phyloP scores from a whole-genome alignment of 1,140 invertebrate species.

The Oscheius sp. region DNA sequence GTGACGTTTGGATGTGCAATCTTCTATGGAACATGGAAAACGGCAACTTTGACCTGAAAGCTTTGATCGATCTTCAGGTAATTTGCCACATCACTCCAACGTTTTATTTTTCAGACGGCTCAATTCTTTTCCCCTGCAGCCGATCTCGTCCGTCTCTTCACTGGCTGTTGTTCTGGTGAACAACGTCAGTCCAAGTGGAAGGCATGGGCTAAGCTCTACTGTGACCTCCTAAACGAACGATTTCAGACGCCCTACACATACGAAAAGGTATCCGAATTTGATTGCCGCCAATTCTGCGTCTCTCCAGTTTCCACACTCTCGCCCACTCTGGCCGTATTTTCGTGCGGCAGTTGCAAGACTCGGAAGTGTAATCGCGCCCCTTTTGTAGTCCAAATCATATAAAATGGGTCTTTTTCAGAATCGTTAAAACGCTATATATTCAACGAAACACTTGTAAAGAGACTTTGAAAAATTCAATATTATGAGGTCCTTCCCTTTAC shows the following conservation, averaged over 20 bases:
- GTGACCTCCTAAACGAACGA: neutral
- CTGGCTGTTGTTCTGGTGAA: neutral
- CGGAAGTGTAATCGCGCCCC: too few species aligned
- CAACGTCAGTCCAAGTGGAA: neutral
- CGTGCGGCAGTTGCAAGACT: too few species aligned
- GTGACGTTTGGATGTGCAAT: constrained; percentile 18
- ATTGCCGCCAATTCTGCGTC: too few species aligned
- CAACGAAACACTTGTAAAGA: too few species aligned
- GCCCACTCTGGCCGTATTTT: too few species aligned
- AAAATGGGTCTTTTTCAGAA: too few species aligned
- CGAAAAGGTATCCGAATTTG: neutral
- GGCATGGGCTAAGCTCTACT: neutral
- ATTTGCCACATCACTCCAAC: too few species aligned
- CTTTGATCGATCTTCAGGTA: constrained; percentile 8
- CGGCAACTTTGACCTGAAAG: neutral
- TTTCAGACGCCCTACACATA: neutral
- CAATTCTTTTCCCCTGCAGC: neutral
- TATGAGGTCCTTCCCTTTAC: too few species aligned
- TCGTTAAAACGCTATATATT: neutral
- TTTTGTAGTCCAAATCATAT: too few species aligned
- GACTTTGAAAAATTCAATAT: too few species aligned
- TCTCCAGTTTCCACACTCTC: too few species aligned
- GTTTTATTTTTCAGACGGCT: constrained; percentile 3
- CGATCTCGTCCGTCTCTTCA: constrained; percentile 8
- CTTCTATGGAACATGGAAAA: constrained; percentile 1